Evolutionary conservation across 2,797 vertebrate genomes (phyloP).

Genomic region (Oophaga sylvatica): DNA sequence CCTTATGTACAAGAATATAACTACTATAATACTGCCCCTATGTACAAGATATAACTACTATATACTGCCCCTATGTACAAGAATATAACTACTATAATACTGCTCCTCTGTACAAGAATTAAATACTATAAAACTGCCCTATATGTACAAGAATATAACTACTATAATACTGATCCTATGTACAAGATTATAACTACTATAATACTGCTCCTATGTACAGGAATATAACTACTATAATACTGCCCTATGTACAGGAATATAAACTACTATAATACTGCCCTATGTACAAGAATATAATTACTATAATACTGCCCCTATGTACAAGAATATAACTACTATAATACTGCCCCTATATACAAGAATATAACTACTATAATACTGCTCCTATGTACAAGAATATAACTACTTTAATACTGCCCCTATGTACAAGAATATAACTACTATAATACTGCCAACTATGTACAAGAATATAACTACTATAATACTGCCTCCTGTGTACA

Average conservation of each 20-base stretch:
- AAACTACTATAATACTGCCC: no score
- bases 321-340: slow-evolving; percentile 9
- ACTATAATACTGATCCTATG: background rate
- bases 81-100: slow-evolving; percentile 17
- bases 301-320: background rate
- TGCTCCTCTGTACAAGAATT: slow-evolving; percentile 1
- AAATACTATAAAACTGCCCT: background rate
- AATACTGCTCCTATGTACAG: background rate
- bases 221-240: slow-evolving; percentile 12
- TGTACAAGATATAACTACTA: no score
- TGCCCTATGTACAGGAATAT: background rate
- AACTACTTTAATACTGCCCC: slow-evolving; percentile 1
- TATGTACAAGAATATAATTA: no score
- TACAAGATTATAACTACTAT: slow-evolving; percentile 6
- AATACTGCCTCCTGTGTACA: no score
- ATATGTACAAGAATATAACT: slow-evolving; percentile 4
- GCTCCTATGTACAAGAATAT: slow-evolving; percentile 4
- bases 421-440: slow-evolving; percentile 12
- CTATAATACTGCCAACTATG: background rate
- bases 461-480: slow-evolving; percentile 11
- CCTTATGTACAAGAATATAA: no score
- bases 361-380: slow-evolving; percentile 12
- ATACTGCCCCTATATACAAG: background rate
- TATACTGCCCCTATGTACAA: no score
- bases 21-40: no score